These are phyloP conservation scores for Metridium senile DNA, from an alignment of 92 coral and sea anemone genomes.

Conservation along the genomic window DNA sequence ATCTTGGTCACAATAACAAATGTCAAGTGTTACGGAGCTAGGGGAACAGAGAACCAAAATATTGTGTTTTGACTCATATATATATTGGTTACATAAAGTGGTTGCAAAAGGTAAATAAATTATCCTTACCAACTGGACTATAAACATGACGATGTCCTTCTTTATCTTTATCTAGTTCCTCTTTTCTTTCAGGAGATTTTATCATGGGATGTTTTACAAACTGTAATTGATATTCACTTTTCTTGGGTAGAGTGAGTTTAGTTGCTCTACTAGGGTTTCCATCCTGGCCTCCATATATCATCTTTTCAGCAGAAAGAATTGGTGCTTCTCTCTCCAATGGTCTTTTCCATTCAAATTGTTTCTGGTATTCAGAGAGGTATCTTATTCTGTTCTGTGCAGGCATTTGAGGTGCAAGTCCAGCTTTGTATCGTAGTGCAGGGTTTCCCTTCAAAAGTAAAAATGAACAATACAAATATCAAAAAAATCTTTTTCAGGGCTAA, in stretches of 20 bases:
- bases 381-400: constrained; percentile 40
- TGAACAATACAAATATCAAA: too few relatives aligned
- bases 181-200: background rate
- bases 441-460: constrained; percentile 34
- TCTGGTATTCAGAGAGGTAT: constrained; percentile 59
- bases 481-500: too few relatives aligned
- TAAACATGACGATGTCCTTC: background rate
- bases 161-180: constrained; percentile 2
- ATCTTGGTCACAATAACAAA: too few relatives aligned
- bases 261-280: constrained; percentile 36
- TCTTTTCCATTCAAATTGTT: constrained; percentile 69
- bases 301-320: constrained; percentile 56
- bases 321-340: constrained; percentile 55
- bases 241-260: constrained; percentile 44
- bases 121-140: constrained; percentile 5
- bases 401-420: constrained; percentile 50
- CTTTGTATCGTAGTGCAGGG: constrained; percentile 61
- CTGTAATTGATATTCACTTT: constrained; percentile 66
- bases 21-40: too few relatives aligned
- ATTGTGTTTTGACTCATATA: too few relatives aligned
- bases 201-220: constrained; percentile 45
- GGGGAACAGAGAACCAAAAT: too few relatives aligned
- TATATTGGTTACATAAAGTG: too few relatives aligned
- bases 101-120: too few relatives aligned
- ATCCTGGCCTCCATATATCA: constrained; percentile 47